phyloP scores from a whole-genome alignment of 2,797 vertebrate genomes.

The Poecilia velifera region DNA sequence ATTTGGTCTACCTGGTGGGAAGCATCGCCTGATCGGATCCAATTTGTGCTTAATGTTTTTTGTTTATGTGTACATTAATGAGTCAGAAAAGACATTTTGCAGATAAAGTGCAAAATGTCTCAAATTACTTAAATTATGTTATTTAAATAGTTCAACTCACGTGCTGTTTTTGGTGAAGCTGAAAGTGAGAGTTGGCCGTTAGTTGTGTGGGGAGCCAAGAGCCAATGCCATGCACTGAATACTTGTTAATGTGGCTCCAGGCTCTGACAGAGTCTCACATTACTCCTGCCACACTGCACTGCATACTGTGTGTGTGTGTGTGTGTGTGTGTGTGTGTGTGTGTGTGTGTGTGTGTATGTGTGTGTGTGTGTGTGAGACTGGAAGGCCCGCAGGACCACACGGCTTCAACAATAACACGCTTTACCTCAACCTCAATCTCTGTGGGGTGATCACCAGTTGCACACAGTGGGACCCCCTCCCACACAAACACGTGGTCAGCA shows the following conservation, averaged over 20 bases:
- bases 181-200: constrained; percentile 13
- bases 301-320: constrained; percentile 38
- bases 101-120: constrained; percentile 1
- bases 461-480: constrained; percentile 17
- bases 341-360: constrained; percentile 34
- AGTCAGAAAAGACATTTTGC: constrained; percentile 6
- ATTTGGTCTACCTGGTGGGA: constrained; percentile 54
- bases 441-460: constrained; percentile 35
- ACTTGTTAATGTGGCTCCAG: constrained; percentile 60
- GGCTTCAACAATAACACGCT: constrained; percentile 61
- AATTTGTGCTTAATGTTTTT: constrained; percentile 60
- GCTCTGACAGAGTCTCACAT: constrained; percentile 55
- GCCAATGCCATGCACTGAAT: constrained; percentile 49
- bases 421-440: constrained; percentile 48
- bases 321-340: constrained; percentile 18
- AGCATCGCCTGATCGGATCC: constrained; percentile 62
- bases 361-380: constrained; percentile 32
- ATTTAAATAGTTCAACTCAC: background rate
- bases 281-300: constrained; percentile 52
- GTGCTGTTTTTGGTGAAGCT: constrained; percentile 10
- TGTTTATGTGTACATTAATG: constrained; percentile 48
- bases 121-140: background rate
- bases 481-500: background rate
- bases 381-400: constrained; percentile 59
- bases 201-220: constrained; percentile 45